A percentile compares a stretch with the other conserved stretches of the same genome.
Conservation (phyloP, 2,797 vertebrate genomes). For the Neosalanx taihuensis region DNA sequence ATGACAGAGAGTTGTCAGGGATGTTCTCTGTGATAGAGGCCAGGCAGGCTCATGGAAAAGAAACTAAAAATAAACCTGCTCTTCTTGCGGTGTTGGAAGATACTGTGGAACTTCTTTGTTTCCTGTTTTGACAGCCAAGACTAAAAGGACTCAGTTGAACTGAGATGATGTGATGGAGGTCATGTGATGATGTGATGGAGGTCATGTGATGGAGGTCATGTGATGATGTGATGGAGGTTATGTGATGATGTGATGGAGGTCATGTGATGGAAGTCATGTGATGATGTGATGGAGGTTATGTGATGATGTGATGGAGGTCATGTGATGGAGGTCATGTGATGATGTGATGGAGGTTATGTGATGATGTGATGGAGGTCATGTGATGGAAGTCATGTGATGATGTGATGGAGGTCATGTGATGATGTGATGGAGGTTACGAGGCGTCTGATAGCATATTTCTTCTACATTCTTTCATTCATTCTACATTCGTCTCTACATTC, state of each 20-base stretch:
- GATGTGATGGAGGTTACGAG: background rate
- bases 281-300: too few relatives aligned
- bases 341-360: too few relatives aligned
- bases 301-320: too few relatives aligned
- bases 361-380: background rate
- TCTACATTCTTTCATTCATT: too few relatives aligned
- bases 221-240: too few relatives aligned
- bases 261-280: too few relatives aligned
- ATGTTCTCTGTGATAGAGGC: background rate
- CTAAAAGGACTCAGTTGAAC: slow-evolving; percentile 4
- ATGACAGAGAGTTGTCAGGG: background rate
- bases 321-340: too few relatives aligned
- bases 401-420: slow-evolving; percentile 1
- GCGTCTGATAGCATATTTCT: slow-evolving; percentile 8
- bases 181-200: too few relatives aligned
- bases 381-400: slow-evolving; percentile 9
- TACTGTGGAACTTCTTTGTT: background rate
- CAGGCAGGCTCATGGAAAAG: background rate
- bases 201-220: too few relatives aligned
- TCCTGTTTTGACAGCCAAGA: slow-evolving; percentile 14
- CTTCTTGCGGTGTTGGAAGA: background rate
- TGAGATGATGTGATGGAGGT: slow-evolving; percentile 1
- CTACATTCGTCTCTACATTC: too few relatives aligned
- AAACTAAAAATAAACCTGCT: background rate
- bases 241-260: too few relatives aligned